Evolutionary conservation across 1,140 invertebrate species (phyloP), one percentile per base, ranked within the genome.

Genomic region (Watersipora subatra): DNA sequence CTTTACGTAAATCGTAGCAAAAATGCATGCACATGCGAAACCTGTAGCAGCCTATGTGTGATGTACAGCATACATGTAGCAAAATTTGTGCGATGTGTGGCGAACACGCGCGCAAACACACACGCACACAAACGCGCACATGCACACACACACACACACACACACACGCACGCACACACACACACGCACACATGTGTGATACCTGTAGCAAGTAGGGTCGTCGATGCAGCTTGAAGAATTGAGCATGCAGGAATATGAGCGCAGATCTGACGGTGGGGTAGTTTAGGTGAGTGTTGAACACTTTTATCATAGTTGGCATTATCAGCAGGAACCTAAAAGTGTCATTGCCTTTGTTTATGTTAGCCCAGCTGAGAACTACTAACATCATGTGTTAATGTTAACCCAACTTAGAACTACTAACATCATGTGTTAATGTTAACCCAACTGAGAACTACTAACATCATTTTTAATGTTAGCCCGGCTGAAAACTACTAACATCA

Each of bases 201-300:
- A 78, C 78, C 74, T 81, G 80, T 24, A 98, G 83, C 68, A 98
- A 92, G 74, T 99, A 99, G 1, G 96, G 95, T 76, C 99, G 99
- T 65, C 96, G 85, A 75, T 99, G 97, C 77, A 99, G 87, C 59
- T 98, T 84, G 80, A 98, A 99, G 80, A 99, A 97, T 77, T 99
- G 95, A 75, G 97, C 95, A 2, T 95, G 94, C 0, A 93, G 90
- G 78, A 97, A 99, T 77, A 99, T 93, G 59, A 99, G 91, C 0
- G 94, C 94, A 0, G 90, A 88, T 0, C 90, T 94, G 0, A 99
- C 89, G 20, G 98, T 78, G 29, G 78, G 76, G 80, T 99, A 99
- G 0, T 93, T 95, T 82, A 97, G 94, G 79, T 98, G 93, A 71
- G 93, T 96, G 2, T 92, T 93, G 81, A 99, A 99, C 26, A 97